A percentile compares a stretch with the other conserved stretches of the same genome.
These are phyloP conservation scores for Xiphophorus hellerii DNA, from an alignment of 2,113 vertebrate species.

Conservation along the genomic window DNA sequence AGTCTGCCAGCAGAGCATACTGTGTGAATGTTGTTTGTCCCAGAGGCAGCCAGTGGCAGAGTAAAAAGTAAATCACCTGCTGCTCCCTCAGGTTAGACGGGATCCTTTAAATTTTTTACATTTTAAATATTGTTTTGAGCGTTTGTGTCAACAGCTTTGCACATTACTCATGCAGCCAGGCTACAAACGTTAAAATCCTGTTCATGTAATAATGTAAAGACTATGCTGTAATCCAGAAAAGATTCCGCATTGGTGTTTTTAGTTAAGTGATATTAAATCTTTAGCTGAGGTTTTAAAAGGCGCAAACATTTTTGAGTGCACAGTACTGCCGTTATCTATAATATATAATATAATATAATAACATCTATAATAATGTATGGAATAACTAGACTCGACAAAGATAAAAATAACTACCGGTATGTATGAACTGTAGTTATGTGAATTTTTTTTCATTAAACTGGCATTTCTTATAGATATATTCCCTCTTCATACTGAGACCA, in stretches of 20 bases:
- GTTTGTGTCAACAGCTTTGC: neutral
- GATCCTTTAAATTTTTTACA: neutral
- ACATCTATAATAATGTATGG: neutral
- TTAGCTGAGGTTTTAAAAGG: neutral
- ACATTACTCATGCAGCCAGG: neutral
- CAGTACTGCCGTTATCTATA: neutral
- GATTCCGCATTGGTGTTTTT: neutral
- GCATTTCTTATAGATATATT: neutral
- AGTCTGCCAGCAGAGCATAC: neutral
- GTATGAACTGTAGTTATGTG: too few species aligned
- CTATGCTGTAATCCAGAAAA: neutral
- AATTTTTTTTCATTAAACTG: too few species aligned
- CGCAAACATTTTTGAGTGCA: neutral
- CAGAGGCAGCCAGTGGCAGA: neutral
- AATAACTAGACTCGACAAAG: neutral
- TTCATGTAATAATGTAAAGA: neutral
- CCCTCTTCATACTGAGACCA: neutral
- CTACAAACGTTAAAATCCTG: neutral
- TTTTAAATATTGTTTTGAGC: slow-evolving; percentile 1
- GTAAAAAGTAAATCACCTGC: neutral
- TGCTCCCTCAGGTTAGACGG: neutral
- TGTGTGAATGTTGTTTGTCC: neutral
- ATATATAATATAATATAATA: too few species aligned
- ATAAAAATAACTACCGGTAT: too few species aligned
- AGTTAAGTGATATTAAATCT: neutral